Base-by-base conservation (phyloP, 2,797 vertebrate genomes). In the Lerista edwardsae region DNA sequence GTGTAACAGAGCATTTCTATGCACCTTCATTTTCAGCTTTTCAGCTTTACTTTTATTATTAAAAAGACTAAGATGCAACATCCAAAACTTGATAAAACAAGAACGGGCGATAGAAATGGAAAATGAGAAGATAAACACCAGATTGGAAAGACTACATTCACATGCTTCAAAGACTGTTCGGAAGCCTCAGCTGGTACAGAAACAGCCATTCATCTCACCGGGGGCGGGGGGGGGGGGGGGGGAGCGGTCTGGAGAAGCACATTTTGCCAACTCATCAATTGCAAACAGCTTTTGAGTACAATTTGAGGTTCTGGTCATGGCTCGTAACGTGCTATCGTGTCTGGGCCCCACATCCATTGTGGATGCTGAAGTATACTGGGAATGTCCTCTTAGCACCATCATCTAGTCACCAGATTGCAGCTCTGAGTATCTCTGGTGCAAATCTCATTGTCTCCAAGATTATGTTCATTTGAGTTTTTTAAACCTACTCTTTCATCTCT, bases 1-100 rank as follows among this genome's bases (percentile, higher is more conserved):
- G 47, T 39, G 19, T n/a, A 51, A 4, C 15, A 80, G 34, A 79
- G 47, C 86, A 84, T 5, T n/a, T n/a, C 19, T 68, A 19, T 83
- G 27, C 27, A 87, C 47, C 47, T 51, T 8, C 51, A n/a, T 82
- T 68, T 9, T 78, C 83, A 72, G 9, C 59, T 82, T 87, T 55
- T 15, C n/a, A n/a, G 62, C 34, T 1, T 8, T 78, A 6, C 14
- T 51, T 51, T 51, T 51, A 6, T 51, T 51, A 6, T 51, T 61
- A 84, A 82, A 55, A 90, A 5, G 36, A 81, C 77, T 31, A 67
- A 68, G 69, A 83, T 87, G 72, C 44, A 7, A 80, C 55, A 69
- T 57, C 62, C 7, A 27, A 27, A 64, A 51, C 65, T 27, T 12
- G 39, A n/a, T 47, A 79, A 71, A 15, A 6, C 27, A 79, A 47